A percentile compares a stretch with the other conserved stretches of the same genome.
These are phyloP conservation scores for Phylloscopus collybita DNA, from an alignment of 2,797 vertebrate species.

Conservation along the genomic window DNA sequence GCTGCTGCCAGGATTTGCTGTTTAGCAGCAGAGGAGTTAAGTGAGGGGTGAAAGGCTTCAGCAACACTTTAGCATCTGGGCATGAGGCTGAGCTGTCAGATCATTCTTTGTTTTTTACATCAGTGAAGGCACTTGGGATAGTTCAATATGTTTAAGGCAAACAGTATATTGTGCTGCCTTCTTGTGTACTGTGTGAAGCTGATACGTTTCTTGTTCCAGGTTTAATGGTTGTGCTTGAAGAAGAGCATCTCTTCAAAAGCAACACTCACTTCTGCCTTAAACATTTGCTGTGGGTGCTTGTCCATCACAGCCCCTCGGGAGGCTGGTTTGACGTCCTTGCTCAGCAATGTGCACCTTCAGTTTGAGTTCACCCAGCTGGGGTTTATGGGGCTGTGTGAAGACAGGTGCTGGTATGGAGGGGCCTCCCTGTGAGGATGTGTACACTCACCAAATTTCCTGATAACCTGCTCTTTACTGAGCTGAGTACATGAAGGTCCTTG, in stretches of 20 bases:
- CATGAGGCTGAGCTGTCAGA: slow-evolving; percentile 25
- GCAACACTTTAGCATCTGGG: slow-evolving; percentile 1
- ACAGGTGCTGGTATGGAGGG: background rate
- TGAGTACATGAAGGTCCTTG: background rate
- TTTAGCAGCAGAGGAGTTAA: slow-evolving; percentile 44
- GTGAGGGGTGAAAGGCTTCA: slow-evolving; percentile 43
- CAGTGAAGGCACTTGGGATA: background rate
- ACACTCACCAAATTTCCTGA: background rate
- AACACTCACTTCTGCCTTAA: background rate
- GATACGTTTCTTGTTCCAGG: background rate
- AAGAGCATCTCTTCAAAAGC: background rate
- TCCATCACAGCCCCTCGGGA: rapidly evolving
- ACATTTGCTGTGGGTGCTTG: background rate
- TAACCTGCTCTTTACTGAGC: background rate
- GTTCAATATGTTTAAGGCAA: background rate
- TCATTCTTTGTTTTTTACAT: background rate
- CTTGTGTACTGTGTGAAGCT: background rate
- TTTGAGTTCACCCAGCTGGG: background rate
- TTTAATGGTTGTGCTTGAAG: background rate
- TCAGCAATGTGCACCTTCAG: background rate
- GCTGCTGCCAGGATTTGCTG: slow-evolving; percentile 45
- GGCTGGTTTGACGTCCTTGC: background rate
- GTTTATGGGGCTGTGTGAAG: background rate
- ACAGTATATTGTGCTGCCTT: background rate
- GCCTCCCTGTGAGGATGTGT: background rate